Base-by-base conservation (phyloP, 2,888 invertebrate species). In the Xylocampa areola region DNA sequence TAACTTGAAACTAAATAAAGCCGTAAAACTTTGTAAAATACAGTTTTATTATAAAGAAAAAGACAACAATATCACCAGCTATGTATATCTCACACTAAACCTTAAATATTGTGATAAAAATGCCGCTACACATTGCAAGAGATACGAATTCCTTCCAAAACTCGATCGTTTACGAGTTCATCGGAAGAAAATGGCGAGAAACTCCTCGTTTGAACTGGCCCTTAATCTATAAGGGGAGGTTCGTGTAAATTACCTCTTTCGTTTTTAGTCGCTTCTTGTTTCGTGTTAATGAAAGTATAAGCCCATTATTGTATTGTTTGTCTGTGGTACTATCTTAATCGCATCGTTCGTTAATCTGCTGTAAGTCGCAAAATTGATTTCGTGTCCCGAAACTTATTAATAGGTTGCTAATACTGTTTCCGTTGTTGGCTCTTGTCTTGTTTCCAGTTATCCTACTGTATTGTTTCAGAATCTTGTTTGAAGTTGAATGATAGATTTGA, bases 241-340 rank as follows among this genome's bases (percentile, higher is more conserved):
- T 54, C 40, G 67, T 53, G 33, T 61, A 72, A 69, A 69, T 55
- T 62, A 62, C 68, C 73, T 62, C 62, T 76, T 61, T 68, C 62
- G 41, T 63, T 55, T 59, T 59, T 59, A 72, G 63, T 57, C 54
- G 29, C 41, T 52, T 53, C 48, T 73, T 69, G 57, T 68, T 72
- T 66, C 53, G 61, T 64, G 73, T 76, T 80, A 82, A 82, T 81
- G 82, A 82, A 81, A 81, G 76, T 77, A 79, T 81, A 81, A 82
- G 76, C 79, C 62, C 63, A 61, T 80, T 79, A 76, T 60, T 69
- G 67, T 52, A 78, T 81, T 82, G 78, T 83, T 80, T 76, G 71
- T 70, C 36, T 43, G 71, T 40, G 71, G 71, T 58, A 73, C 76
- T 74, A 73, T 69, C 70, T 62, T 65, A 44, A 68, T 72, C 70